Conservation (phyloP, 2,113 vertebrate species). For the Pampusana beccarii region DNA sequence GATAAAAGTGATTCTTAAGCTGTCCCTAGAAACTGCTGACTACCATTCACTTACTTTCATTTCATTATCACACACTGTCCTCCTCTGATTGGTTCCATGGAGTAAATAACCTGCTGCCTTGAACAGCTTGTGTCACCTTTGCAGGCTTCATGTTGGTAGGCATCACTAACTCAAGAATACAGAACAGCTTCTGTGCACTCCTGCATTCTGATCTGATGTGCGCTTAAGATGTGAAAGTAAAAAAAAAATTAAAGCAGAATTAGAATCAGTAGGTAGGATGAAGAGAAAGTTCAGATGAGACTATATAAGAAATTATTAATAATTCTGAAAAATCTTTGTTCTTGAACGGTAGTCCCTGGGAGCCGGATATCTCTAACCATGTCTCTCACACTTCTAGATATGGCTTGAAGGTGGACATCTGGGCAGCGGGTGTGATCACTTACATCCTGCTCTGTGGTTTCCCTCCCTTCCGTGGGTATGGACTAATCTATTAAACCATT, state of each 20-base stretch:
- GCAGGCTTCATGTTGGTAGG: neutral
- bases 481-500: conserved; percentile 38
- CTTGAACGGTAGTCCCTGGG: neutral
- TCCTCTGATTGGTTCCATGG: neutral
- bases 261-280: neutral
- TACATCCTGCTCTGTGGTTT: conserved; percentile 98
- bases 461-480: conserved; percentile 95
- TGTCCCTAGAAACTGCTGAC: neutral
- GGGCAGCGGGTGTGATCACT: conserved; percentile 96
- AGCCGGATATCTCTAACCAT: conserved; percentile 20
- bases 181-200: neutral
- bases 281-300: neutral
- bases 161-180: neutral
- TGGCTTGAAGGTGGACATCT: conserved; percentile 97
- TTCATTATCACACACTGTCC: neutral
- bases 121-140: neutral
- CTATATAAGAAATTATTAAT: neutral
- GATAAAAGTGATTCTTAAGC: neutral
- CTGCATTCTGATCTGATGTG: neutral
- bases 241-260: neutral
- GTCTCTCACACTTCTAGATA: conserved; percentile 80
- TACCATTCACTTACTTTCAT: neutral
- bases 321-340: neutral
- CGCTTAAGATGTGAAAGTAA: neutral
- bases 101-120: neutral